phyloP scores from a whole-genome alignment of 2,113 vertebrate genomes.

The Phrynosoma blainvillii region DNA sequence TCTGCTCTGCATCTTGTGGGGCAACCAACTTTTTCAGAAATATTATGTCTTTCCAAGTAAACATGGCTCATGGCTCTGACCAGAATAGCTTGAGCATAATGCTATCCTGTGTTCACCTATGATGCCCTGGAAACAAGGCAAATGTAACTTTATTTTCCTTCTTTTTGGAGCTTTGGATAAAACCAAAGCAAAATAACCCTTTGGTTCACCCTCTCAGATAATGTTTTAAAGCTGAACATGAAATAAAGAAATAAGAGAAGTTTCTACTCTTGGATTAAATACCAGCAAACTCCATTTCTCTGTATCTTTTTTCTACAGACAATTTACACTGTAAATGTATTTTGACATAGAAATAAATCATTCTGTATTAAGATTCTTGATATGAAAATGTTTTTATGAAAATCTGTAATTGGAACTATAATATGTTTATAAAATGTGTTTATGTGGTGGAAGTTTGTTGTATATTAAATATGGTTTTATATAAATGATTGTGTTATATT shows the following conservation, averaged over 20 bases:
- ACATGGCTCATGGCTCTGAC: not conserved
- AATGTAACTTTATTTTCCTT: slow-evolving; percentile 42
- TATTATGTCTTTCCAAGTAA: slow-evolving; percentile 40
- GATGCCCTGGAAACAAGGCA: slow-evolving; percentile 48
- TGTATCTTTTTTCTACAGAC: slow-evolving; percentile 73
- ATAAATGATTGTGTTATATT: slow-evolving; percentile 73
- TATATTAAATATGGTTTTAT: slow-evolving; percentile 84
- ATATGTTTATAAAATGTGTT: slow-evolving; percentile 79
- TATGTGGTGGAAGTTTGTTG: slow-evolving; percentile 82
- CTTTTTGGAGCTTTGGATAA: slow-evolving; percentile 51
- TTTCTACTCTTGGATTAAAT: slow-evolving; percentile 66
- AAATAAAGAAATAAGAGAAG: slow-evolving; percentile 62
- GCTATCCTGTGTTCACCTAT: slow-evolving; percentile 16
- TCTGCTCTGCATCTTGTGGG: slow-evolving; percentile 52
- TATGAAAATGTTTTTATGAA: slow-evolving; percentile 82
- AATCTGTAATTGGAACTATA: slow-evolving; percentile 79
- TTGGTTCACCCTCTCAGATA: slow-evolving; percentile 51
- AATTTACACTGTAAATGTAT: slow-evolving; percentile 80
- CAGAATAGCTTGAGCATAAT: not conserved
- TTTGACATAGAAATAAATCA: slow-evolving; percentile 81
- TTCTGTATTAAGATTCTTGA: slow-evolving; percentile 82
- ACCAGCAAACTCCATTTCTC: slow-evolving; percentile 75
- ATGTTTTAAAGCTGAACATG: slow-evolving; percentile 58
- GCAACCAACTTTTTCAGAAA: slow-evolving; percentile 42
- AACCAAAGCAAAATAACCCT: slow-evolving; percentile 47